phyloP scores from a whole-genome alignment of 2,113 vertebrate species.

The Pedionomus torquatus region DNA sequence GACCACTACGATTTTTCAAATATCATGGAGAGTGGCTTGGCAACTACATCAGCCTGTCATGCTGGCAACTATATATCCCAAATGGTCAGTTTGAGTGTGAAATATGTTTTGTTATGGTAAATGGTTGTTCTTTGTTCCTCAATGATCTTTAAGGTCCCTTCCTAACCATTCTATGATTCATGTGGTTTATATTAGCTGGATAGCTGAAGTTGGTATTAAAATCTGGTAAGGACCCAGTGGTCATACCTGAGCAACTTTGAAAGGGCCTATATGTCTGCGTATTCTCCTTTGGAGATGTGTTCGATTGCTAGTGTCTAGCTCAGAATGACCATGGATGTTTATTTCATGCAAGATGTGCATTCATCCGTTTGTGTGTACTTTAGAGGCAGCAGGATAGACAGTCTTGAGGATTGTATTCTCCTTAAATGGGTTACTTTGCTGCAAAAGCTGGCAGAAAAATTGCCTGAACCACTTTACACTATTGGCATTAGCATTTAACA shows the following conservation, averaged over 20 bases:
- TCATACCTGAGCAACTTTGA: not conserved
- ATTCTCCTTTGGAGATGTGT: not conserved
- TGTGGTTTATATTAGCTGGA: not conserved
- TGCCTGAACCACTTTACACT: not conserved
- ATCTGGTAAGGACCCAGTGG: not conserved
- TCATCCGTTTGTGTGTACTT: not conserved
- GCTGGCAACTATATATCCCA: not conserved
- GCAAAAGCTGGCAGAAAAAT: not conserved
- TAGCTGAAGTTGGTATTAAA: not conserved
- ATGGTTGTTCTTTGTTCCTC: not conserved
- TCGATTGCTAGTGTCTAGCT: not conserved
- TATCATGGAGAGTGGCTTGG: too few relatives aligned
- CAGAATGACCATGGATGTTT: not conserved
- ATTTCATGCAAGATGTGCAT: not conserved
- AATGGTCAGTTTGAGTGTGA: not conserved
- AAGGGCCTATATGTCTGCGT: not conserved
- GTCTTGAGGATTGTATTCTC: not conserved
- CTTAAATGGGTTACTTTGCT: not conserved
- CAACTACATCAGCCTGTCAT: too few relatives aligned
- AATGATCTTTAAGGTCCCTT: too few relatives aligned
- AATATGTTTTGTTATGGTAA: not conserved
- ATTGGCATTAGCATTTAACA: constrained; percentile 26
- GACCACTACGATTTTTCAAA: too few relatives aligned
- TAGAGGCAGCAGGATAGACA: not conserved
- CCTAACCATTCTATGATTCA: not conserved